These are phyloP conservation scores for Drosophila funebris DNA, from an alignment of 1,140 invertebrate species.

Conservation along the genomic window DNA sequence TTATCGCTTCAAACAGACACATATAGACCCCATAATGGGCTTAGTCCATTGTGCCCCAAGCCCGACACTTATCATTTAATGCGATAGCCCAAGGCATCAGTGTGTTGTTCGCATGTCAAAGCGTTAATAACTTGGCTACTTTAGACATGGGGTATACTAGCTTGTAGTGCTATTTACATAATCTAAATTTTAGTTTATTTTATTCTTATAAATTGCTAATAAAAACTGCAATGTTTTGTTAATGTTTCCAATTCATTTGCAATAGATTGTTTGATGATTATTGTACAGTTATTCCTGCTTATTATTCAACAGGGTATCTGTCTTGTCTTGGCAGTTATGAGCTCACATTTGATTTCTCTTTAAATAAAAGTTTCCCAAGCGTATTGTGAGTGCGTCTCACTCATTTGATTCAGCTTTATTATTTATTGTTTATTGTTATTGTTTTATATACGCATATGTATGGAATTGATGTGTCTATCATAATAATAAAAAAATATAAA, in stretches of 20 bases:
- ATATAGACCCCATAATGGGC: slow-evolving; percentile 68
- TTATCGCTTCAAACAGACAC: slow-evolving; percentile 58
- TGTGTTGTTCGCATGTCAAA: slow-evolving; percentile 25
- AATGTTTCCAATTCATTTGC: neutral
- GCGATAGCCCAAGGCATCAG: slow-evolving; percentile 9
- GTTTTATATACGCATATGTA: slow-evolving; percentile 1
- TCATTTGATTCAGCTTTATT: neutral
- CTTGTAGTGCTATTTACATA: neutral
- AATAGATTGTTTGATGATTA: too few relatives aligned
- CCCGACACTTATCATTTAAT: slow-evolving; percentile 35
- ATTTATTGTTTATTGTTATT: slow-evolving; percentile 7
- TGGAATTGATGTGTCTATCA: slow-evolving; percentile 44
- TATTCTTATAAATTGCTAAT: too few relatives aligned
- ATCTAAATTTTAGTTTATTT: too few relatives aligned
- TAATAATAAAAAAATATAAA: slow-evolving; percentile 48
- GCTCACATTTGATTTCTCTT: neutral
- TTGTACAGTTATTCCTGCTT: too few relatives aligned
- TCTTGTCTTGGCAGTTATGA: neutral
- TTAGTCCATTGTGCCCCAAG: slow-evolving; percentile 37
- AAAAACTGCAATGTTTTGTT: neutral
- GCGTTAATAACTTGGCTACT: slow-evolving; percentile 23
- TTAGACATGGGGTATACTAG: slow-evolving; percentile 29
- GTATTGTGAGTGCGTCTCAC: slow-evolving; percentile 19
- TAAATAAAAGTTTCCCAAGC: slow-evolving; percentile 1
- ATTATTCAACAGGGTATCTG: neutral